Evolutionary conservation across 2,888 invertebrate species (phyloP), one percentile per base, ranked within the genome.

Genomic region (Cryptocephalus primarius): DNA sequence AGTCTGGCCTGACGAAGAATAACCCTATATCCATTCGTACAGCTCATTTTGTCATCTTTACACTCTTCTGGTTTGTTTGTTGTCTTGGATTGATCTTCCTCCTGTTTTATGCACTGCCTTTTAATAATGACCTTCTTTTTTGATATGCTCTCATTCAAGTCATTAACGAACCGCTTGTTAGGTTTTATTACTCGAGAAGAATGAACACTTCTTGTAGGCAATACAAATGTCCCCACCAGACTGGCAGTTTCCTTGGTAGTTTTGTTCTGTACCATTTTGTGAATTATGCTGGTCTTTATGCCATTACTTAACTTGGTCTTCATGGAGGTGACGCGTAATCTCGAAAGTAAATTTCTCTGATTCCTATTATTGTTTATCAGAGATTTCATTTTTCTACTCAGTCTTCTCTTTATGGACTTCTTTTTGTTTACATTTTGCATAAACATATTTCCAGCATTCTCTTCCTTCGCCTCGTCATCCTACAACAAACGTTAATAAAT

Each of bases 161-260:
- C 67, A 62, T 85, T 85, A 46, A 88, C 78, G 61, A 90, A 86
- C 55, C 85, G 78, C 70, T 89, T 91, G 63, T 88, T 90, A 38
- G 91, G 90, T 66, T 88, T 91, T 45, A 90, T 90, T 39, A 88
- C 85, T 55, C 91, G 76, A 6, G 88, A 88, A 39, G 90, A 90
- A 66, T 89, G 85, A 11, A 80, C 85, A 73, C 89, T 90, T 59
- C 87, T 78, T 41, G 83, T 78, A 12, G 90, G 90, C 51, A 90
- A 70, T 33, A 87, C 79, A 73, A 88, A 88, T 66, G 81, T 83
- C 43, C 78, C 73, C 33, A 71, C 71, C 41, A 70, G 62, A 48
- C 68, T 66, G 42, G 61, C 63, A 12, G 59, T 40, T 49, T 63
- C 63, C 45, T 58, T 59, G 41, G 52, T 48, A 36, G 51, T 49